A percentile compares a stretch with the other conserved stretches of the same genome.
phyloP scores from a whole-genome alignment of 2,888 invertebrate genomes.

The Drosophila fungiperda region DNA sequence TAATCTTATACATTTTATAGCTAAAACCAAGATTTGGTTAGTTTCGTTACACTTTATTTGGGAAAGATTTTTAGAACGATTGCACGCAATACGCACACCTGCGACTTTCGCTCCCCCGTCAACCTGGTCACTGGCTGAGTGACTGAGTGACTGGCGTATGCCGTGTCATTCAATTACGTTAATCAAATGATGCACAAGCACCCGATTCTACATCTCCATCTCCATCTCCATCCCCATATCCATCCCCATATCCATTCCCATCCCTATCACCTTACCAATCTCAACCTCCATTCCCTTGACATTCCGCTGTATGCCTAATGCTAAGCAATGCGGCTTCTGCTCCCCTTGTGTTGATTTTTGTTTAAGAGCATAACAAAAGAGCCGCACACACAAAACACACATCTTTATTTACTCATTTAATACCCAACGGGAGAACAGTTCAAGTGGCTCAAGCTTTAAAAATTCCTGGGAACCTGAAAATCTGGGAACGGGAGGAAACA shows the following conservation, averaged over 20 bases:
- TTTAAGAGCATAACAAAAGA: slow-evolving; percentile 58
- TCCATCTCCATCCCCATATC: no score
- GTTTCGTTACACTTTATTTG: not conserved
- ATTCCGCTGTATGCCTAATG: slow-evolving; percentile 38
- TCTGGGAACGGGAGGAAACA: not conserved
- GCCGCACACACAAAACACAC: slow-evolving; percentile 9
- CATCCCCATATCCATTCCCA: not conserved
- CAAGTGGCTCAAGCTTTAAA: slow-evolving; percentile 29
- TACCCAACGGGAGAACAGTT: slow-evolving; percentile 34
- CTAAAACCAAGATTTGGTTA: not conserved
- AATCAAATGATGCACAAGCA: slow-evolving; percentile 75
- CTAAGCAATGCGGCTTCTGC: slow-evolving; percentile 46
- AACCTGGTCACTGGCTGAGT: slow-evolving; percentile 47
- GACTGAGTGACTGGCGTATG: slow-evolving; percentile 69
- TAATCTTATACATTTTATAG: not conserved
- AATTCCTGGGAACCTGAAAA: slow-evolving; percentile 21
- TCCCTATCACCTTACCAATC: not conserved
- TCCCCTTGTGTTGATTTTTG: slow-evolving; percentile 61
- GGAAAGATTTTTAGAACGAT: slow-evolving; percentile 20
- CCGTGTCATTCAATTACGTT: slow-evolving; percentile 78
- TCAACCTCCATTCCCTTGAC: slow-evolving; percentile 27
- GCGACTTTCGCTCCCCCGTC: slow-evolving; percentile 47
- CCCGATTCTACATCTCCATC: slow-evolving; percentile 8
- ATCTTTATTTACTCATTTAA: slow-evolving; percentile 15
- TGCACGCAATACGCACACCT: slow-evolving; percentile 40